Conservation (phyloP, 2,113 vertebrate genomes). For the Alosa alosa region DNA sequence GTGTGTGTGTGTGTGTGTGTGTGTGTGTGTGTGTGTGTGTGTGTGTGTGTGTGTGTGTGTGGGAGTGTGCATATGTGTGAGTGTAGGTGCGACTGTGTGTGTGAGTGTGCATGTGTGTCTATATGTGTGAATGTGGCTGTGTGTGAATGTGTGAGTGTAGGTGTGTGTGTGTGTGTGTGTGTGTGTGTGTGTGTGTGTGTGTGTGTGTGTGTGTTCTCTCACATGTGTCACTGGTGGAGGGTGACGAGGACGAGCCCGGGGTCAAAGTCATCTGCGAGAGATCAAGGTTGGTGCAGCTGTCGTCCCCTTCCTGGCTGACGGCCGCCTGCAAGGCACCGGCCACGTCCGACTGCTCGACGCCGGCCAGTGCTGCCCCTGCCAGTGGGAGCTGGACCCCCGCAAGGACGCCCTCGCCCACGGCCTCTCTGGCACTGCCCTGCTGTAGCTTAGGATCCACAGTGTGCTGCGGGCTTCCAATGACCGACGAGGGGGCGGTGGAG, state of each 20-base stretch:
- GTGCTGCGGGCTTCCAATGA: conserved; percentile 86
- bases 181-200: background rate
- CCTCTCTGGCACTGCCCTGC: conserved; percentile 53
- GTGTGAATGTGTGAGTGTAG: background rate
- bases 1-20: background rate
- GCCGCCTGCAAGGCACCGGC: conserved; percentile 62
- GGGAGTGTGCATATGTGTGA: background rate
- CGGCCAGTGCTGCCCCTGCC: background rate
- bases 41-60: background rate
- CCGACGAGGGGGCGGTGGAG: conserved; percentile 76
- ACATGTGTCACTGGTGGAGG: conserved; percentile 92
- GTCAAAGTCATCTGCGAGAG: conserved; percentile 96
- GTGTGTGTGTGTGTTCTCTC: conserved; percentile 61
- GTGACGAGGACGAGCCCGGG: conserved; percentile 88
- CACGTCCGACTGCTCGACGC: conserved; percentile 62
- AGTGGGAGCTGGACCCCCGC: conserved; percentile 66
- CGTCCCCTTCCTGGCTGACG: conserved; percentile 84
- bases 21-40: background rate
- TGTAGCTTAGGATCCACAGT: conserved; percentile 71
- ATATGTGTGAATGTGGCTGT: background rate
- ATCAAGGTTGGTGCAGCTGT: conserved; percentile 90
- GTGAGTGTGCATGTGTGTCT: background rate
- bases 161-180: too few species aligned
- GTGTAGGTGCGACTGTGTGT: background rate
- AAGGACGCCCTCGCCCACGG: conserved; percentile 74